Evolutionary conservation across 2,888 invertebrate genomes (phyloP).

Genomic region (Ectemnius continuus): DNA sequence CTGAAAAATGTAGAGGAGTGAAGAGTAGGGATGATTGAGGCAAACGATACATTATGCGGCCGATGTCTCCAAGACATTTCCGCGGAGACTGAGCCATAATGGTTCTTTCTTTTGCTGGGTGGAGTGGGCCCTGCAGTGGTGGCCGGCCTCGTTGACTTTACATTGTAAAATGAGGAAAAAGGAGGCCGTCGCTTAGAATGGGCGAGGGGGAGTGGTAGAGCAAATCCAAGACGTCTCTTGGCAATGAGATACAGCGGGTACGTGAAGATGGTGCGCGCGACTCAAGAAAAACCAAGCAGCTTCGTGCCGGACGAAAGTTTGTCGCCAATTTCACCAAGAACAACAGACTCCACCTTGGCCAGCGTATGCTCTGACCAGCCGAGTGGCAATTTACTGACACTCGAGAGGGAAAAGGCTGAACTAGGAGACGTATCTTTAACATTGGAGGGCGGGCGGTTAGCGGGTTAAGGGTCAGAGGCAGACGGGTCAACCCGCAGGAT

Average conservation of each 20-base stretch:
- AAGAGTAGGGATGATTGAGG: too few species aligned
- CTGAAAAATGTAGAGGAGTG: too few species aligned
- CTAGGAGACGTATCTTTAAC: too few species aligned
- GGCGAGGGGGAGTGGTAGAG: not conserved
- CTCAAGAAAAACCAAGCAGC: not conserved
- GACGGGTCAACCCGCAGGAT: slow-evolving; percentile 6
- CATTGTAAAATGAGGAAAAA: not conserved
- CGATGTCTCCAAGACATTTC: too few species aligned
- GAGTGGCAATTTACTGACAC: too few species aligned
- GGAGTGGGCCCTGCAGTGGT: not conserved
- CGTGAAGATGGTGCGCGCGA: not conserved
- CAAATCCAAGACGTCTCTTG: slow-evolving; percentile 2
- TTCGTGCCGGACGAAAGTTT: too few species aligned
- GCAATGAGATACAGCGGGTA: slow-evolving; percentile 7
- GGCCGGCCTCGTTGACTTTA: slow-evolving; percentile 6
- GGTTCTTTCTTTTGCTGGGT: not conserved
- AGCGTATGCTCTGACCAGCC: too few species aligned
- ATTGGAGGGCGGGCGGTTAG: not conserved
- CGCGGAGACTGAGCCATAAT: not conserved
- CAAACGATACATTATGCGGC: too few species aligned
- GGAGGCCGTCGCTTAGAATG: slow-evolving; percentile 7
- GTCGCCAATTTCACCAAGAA: too few species aligned
- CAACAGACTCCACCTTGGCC: too few species aligned
- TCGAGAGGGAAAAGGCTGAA: too few species aligned
- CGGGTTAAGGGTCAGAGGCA: slow-evolving; percentile 7